Conservation (phyloP, 2,888 invertebrate genomes). For the Polylopha cassiicola region DNA sequence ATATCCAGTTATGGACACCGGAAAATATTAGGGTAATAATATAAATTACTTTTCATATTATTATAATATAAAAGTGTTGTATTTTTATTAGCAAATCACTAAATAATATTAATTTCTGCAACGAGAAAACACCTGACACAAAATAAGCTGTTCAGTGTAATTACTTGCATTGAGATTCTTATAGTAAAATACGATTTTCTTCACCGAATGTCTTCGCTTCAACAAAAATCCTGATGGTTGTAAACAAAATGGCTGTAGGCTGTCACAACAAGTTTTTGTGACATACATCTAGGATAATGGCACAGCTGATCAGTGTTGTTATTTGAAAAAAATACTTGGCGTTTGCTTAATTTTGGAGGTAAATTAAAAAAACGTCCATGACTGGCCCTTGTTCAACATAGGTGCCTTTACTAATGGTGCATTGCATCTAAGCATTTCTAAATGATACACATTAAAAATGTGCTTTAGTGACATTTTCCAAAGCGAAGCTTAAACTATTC, state of each 20-base stretch:
- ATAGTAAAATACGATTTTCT: constrained; percentile 10
- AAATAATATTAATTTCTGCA: constrained; percentile 11
- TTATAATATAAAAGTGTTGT: too few relatives aligned
- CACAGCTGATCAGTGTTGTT: constrained; percentile 7
- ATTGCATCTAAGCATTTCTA: too few relatives aligned
- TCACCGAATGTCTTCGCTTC: constrained; percentile 7
- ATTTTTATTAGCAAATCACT: constrained; percentile 12
- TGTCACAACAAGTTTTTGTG: constrained; percentile 7
- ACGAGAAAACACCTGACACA: constrained; percentile 8
- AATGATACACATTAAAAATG: too few relatives aligned
- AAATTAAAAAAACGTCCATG: too few relatives aligned
- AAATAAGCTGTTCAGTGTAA: constrained; percentile 9
- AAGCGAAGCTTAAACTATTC: too few relatives aligned
- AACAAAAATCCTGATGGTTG: background rate
- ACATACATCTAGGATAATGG: constrained; percentile 9
- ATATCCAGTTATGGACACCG: constrained; percentile 14
- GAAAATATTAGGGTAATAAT: constrained; percentile 5
- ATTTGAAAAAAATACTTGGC: background rate
- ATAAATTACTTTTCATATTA: constrained; percentile 4
- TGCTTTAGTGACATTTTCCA: too few relatives aligned
- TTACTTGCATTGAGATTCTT: constrained; percentile 13
- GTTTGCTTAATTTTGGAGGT: background rate
- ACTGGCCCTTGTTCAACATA: too few relatives aligned
- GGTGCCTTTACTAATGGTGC: too few relatives aligned
- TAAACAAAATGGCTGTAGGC: background rate